These are phyloP conservation scores for Diloba caeruleocephala DNA, from an alignment of 2,888 invertebrate genomes.

Conservation along the genomic window DNA sequence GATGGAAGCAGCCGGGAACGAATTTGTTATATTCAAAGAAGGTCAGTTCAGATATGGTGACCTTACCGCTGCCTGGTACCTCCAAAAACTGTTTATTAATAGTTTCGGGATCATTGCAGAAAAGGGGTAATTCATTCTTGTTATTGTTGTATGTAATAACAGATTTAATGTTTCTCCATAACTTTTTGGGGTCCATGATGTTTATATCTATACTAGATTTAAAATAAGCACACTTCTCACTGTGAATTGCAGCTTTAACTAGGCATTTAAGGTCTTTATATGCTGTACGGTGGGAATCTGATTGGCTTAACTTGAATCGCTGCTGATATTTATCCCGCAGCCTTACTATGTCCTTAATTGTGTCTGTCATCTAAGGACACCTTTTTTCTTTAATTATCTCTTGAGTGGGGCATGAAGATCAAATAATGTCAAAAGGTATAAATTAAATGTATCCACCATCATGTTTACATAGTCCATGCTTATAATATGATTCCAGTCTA, in stretches of 20 bases:
- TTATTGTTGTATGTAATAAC: not conserved
- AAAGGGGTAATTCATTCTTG: not conserved
- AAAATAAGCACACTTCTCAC: not conserved
- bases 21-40: not conserved
- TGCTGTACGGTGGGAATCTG: not conserved
- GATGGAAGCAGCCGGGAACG: not conserved
- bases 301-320: not conserved
- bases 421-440: not conserved
- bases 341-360: not conserved
- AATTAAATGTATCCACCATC: not conserved
- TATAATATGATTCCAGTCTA: not conserved
- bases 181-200: not conserved
- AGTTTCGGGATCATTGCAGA: not conserved
- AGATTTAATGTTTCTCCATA: not conserved
- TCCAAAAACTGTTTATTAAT: conserved; percentile 2
- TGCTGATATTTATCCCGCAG: not conserved
- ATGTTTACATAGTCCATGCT: not conserved
- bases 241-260: not conserved
- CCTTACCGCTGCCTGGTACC: not conserved
- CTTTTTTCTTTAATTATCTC: not conserved
- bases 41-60: not conserved
- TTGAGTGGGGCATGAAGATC: not conserved
- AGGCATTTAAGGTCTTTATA: not conserved
- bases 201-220: not conserved
- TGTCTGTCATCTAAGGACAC: not conserved